A percentile compares a stretch with the other conserved stretches of the same genome.
phyloP scores from a whole-genome alignment of 1,140 invertebrate genomes.

The Psix sp. region DNA sequence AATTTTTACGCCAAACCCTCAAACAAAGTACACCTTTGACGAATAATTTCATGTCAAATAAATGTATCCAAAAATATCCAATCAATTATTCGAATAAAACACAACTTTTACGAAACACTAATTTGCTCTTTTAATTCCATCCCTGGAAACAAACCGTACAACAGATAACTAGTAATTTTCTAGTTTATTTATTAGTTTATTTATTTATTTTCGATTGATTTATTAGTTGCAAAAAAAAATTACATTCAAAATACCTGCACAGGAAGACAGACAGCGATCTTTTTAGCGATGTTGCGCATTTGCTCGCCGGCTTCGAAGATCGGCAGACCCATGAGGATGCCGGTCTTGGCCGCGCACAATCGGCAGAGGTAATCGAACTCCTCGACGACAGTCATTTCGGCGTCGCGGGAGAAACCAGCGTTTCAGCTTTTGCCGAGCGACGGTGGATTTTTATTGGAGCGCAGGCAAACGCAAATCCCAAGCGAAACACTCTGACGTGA shows the following conservation, averaged over 20 bases:
- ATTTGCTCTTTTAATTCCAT: no score
- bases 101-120: no score
- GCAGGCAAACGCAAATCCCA: slow-evolving; percentile 2
- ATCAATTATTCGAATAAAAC: no score
- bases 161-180: no score
- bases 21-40: no score
- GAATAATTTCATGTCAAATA: no score
- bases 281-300: slow-evolving; percentile 79
- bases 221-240: slow-evolving; percentile 3
- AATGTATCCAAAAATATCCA: no score
- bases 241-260: slow-evolving; percentile 75
- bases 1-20: no score
- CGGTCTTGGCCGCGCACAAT: slow-evolving; percentile 79
- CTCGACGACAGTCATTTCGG: slow-evolving; percentile 78
- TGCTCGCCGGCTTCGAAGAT: slow-evolving; percentile 79
- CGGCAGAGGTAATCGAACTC: slow-evolving; percentile 79
- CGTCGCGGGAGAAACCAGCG: background rate
- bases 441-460: slow-evolving; percentile 10
- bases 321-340: slow-evolving; percentile 77
- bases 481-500: slow-evolving; percentile 3
- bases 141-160: no score
- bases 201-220: background rate
- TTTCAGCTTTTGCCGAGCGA: slow-evolving; percentile 10
- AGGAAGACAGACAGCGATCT: slow-evolving; percentile 80
- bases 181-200: background rate